Conservation (phyloP, 1,140 invertebrate genomes). For the Caerostris darwini region DNA sequence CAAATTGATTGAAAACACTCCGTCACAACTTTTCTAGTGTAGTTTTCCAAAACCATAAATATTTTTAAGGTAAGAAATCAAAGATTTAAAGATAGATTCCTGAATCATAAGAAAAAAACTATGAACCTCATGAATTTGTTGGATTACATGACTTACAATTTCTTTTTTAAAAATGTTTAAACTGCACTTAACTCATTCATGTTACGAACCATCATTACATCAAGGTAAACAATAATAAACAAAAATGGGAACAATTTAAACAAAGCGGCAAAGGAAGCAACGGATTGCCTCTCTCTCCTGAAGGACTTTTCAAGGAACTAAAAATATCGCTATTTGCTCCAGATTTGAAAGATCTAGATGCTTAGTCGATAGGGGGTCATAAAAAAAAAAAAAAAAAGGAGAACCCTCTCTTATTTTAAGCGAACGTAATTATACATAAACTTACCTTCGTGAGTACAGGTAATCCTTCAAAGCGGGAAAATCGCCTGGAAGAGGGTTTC, state of each 20-base stretch:
- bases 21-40: too few relatives aligned
- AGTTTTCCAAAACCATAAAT: too few relatives aligned
- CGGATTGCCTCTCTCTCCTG: not conserved
- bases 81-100: too few relatives aligned
- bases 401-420: constrained; percentile 35
- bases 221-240: too few relatives aligned
- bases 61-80: too few relatives aligned
- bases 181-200: too few relatives aligned
- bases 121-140: too few relatives aligned
- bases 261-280: not conserved
- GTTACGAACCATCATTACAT: too few relatives aligned
- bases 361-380: not conserved
- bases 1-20: too few relatives aligned
- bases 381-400: not conserved
- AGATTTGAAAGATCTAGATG: constrained; percentile 36
- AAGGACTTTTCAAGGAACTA: constrained; percentile 34
- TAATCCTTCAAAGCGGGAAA: constrained; percentile 38
- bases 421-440: constrained; percentile 17
- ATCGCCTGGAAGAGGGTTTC: constrained; percentile 24
- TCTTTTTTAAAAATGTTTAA: too few relatives aligned
- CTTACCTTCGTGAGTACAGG: constrained; percentile 52
- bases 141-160: too few relatives aligned
- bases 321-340: constrained; percentile 34
- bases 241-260: not conserved
- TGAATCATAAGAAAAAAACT: too few relatives aligned